These are phyloP conservation scores for Gopherus evgoodei DNA, from an alignment of 2,113 vertebrate genomes.

Conservation along the genomic window DNA sequence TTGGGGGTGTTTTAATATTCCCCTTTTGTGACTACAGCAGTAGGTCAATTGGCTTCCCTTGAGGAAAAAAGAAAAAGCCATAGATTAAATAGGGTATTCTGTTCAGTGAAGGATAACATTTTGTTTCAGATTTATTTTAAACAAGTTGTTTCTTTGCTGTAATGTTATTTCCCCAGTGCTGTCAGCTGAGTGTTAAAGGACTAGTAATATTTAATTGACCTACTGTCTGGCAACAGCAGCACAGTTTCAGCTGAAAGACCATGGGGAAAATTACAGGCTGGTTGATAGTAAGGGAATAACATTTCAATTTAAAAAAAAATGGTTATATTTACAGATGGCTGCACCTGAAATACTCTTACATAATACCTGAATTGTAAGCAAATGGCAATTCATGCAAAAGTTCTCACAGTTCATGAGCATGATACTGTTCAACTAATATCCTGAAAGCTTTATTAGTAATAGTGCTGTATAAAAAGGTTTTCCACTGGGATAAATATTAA, in stretches of 20 bases:
- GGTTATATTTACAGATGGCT: background rate
- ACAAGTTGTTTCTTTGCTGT: background rate
- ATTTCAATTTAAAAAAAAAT: background rate
- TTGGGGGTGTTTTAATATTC: background rate
- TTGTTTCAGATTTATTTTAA: background rate
- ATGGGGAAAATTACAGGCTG: background rate
- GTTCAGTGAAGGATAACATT: background rate
- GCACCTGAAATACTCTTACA: background rate
- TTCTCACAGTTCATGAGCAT: background rate
- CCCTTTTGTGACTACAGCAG: background rate
- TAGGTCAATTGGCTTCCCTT: background rate
- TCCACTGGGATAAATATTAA: background rate
- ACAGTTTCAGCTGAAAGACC: background rate
- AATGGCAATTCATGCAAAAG: background rate
- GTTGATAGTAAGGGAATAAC: background rate
- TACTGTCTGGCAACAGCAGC: background rate
- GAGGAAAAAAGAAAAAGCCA: background rate
- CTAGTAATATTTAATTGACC: conserved; percentile 2
- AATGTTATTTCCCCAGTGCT: background rate
- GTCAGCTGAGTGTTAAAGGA: background rate
- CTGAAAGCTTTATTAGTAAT: background rate
- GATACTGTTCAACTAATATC: rapidly evolving
- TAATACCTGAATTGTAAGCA: background rate
- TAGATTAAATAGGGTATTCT: background rate
- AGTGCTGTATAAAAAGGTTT: background rate